A percentile compares a stretch with the other conserved stretches of the same genome.
phyloP scores from a whole-genome alignment of 2,797 vertebrate genomes.

The Leucoraja ocellata region DNA sequence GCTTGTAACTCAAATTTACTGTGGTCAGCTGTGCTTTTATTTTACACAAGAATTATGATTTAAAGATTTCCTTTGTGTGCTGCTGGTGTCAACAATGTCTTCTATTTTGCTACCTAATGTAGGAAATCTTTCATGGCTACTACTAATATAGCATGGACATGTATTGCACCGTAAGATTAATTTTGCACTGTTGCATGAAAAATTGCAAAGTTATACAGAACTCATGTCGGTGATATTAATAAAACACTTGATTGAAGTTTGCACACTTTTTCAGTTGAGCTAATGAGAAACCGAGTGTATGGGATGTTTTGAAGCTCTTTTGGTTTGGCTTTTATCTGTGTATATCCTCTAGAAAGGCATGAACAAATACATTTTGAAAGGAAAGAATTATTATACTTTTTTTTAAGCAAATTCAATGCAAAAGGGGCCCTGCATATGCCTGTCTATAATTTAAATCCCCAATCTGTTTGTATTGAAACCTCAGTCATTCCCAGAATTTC shows the following conservation, averaged over 20 bases:
- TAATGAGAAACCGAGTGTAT: neutral
- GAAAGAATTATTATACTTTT: neutral
- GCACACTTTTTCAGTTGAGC: neutral
- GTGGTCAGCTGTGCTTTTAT: slow-evolving; percentile 37
- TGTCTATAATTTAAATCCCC: neutral
- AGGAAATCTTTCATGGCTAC: neutral
- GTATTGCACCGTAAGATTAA: neutral
- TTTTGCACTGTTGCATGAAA: neutral
- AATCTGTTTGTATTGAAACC: neutral
- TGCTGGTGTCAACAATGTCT: neutral
- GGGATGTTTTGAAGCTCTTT: neutral
- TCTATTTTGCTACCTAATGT: neutral
- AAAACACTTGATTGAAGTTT: slow-evolving; percentile 1
- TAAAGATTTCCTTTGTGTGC: neutral
- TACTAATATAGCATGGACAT: slow-evolving; percentile 25
- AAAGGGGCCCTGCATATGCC: neutral
- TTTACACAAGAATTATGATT: neutral
- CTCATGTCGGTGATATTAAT: slow-evolving; percentile 23
- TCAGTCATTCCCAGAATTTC: neutral
- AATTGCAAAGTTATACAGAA: neutral
- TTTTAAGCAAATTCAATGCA: neutral
- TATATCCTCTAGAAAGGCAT: neutral
- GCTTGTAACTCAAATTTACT: slow-evolving; percentile 42
- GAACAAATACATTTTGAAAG: neutral
- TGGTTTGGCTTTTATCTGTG: neutral